These are phyloP conservation scores for Elaphurus davidianus DNA, from an alignment of 2,113 vertebrate genomes.

Conservation along the genomic window DNA sequence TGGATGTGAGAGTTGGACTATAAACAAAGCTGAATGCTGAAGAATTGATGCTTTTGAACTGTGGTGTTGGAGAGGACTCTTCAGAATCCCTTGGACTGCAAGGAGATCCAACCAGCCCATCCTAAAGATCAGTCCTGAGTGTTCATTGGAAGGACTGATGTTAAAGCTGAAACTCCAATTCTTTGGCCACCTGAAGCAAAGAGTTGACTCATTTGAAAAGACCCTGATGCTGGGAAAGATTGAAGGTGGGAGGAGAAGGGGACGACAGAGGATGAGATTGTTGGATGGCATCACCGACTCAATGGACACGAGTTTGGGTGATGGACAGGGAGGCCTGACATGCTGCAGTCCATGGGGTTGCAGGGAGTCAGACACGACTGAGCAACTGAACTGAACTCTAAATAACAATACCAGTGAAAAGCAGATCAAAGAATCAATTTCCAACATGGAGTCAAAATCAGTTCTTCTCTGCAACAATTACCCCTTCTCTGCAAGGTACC, in stretches of 20 bases:
- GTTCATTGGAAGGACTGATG: not conserved
- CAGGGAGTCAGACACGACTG: too few species aligned
- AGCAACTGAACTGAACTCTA: too few species aligned
- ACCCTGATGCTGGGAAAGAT: not conserved
- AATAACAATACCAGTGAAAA: not conserved
- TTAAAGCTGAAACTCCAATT: not conserved
- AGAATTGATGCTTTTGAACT: not conserved
- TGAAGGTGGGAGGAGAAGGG: not conserved
- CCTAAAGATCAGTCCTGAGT: not conserved
- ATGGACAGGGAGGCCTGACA: not conserved
- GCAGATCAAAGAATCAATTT: not conserved
- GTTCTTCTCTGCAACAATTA: not conserved
- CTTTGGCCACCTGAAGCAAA: not conserved
- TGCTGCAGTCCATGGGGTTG: too few species aligned
- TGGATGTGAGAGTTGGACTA: not conserved
- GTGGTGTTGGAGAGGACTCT: not conserved
- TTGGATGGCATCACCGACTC: not conserved
- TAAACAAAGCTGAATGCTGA: accelerated
- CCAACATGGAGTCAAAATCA: not conserved
- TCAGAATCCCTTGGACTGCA: not conserved
- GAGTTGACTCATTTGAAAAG: not conserved
- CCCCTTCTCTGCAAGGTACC: not conserved
- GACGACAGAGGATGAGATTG: not conserved
- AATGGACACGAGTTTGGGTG: not conserved
- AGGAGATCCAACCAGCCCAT: not conserved